A percentile compares a stretch with the other conserved stretches of the same genome.
These are phyloP conservation scores for Philaethria dido DNA, from an alignment of 2,888 invertebrate species.

Conservation along the genomic window DNA sequence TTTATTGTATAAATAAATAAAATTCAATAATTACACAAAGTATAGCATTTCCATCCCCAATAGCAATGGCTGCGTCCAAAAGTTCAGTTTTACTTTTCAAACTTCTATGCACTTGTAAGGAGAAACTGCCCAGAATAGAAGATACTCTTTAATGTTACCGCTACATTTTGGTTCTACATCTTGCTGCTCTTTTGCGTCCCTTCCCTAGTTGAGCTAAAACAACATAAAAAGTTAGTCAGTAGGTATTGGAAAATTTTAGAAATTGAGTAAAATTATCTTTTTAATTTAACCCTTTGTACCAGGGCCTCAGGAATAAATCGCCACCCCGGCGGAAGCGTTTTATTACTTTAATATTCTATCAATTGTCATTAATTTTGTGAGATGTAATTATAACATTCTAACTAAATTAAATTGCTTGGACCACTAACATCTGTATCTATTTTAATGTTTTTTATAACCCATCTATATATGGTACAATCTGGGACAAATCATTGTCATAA, in stretches of 20 bases:
- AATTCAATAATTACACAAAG: slow-evolving; percentile 76
- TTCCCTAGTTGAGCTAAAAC: slow-evolving; percentile 83
- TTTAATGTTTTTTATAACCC: too few relatives aligned
- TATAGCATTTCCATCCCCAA: slow-evolving; percentile 91
- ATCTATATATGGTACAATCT: too few relatives aligned
- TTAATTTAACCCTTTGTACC: too few relatives aligned
- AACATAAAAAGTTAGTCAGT: slow-evolving; percentile 66
- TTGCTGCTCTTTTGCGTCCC: slow-evolving; percentile 62
- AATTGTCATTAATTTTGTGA: too few relatives aligned
- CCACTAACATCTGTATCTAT: too few relatives aligned
- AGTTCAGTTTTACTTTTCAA: slow-evolving; percentile 88
- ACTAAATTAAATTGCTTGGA: too few relatives aligned
- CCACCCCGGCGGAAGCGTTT: too few relatives aligned
- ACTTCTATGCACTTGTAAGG: slow-evolving; percentile 80
- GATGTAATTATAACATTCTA: too few relatives aligned
- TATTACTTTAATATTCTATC: too few relatives aligned
- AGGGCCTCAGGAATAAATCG: too few relatives aligned
- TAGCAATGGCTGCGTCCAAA: slow-evolving; percentile 87
- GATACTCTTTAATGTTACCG: slow-evolving; percentile 71
- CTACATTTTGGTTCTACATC: slow-evolving; percentile 62
- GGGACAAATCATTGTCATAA: too few relatives aligned
- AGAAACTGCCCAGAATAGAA: slow-evolving; percentile 77
- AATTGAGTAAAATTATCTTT: too few relatives aligned
- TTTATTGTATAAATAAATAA: not conserved
- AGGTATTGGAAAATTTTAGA: slow-evolving; percentile 8